Percentiles rank a stretch among this genome's conserved stretches.
Conservation (phyloP, 2,797 vertebrate genomes). For the Phrynocephalus guinanensis region DNA sequence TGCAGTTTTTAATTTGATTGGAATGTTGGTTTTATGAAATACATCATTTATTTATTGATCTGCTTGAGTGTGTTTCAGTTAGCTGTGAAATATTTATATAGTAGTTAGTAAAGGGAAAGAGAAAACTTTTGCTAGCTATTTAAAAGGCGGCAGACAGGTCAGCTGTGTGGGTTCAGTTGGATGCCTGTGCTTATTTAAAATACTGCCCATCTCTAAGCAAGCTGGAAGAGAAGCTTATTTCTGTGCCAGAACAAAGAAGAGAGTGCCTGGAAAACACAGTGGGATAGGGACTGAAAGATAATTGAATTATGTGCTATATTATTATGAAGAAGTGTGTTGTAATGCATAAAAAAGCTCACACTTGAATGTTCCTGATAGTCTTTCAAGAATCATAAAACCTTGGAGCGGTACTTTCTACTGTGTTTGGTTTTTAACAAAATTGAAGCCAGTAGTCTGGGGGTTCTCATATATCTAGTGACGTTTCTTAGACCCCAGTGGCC, state of each 20-base stretch:
- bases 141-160: constrained; percentile 6
- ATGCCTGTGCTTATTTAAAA: constrained; percentile 29
- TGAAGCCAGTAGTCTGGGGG: background rate
- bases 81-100: background rate
- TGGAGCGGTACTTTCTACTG: too few relatives aligned
- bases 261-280: background rate
- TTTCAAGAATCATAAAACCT: too few relatives aligned
- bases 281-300: background rate
- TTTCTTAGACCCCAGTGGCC: too few relatives aligned
- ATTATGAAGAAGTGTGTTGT: too few relatives aligned
- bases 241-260: constrained; percentile 10
- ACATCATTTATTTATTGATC: constrained; percentile 40
- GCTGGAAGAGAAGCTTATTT: constrained; percentile 22
- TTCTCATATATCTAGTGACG: too few relatives aligned
- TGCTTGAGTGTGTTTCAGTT: constrained; percentile 26
- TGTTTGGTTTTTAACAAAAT: constrained; percentile 8
- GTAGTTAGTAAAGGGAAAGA: constrained; percentile 35
- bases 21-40: constrained; percentile 28
- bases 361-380: too few relatives aligned
- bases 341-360: too few relatives aligned
- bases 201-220: background rate
- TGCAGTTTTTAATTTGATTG: constrained; percentile 38
- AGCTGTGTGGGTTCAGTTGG: constrained; percentile 23
- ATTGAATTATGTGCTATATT: too few relatives aligned
- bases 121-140: constrained; percentile 22